Conservation (phyloP, 1,140 invertebrate genomes). For the Drosophila malerkotliana region DNA sequence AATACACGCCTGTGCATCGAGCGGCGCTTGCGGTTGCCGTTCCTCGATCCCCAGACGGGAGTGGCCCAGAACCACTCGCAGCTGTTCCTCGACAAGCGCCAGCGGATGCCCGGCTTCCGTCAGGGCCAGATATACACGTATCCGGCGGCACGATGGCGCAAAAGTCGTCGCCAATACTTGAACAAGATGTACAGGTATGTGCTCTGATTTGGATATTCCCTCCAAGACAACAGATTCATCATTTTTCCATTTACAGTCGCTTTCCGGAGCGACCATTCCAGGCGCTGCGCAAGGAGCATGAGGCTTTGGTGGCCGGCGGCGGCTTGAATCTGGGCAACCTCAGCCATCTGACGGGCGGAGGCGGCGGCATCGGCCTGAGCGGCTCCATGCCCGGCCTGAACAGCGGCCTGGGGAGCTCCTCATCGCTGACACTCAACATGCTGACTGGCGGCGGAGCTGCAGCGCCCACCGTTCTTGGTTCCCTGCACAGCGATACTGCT, state of each 20-base stretch:
- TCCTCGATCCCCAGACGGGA: conserved; percentile 97
- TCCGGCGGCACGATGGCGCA: conserved; percentile 86
- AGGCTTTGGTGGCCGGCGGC: conserved; percentile 64
- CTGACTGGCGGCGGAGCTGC: conserved; percentile 54
- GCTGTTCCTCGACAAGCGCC: conserved; percentile 93
- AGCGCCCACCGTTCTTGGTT: conserved; percentile 57
- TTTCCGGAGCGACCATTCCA: conserved; percentile 82
- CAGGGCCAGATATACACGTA: conserved; percentile 98
- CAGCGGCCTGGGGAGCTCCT: conserved; percentile 37
- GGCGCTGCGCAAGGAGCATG: conserved; percentile 79
- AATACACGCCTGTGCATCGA: conserved; percentile 96
- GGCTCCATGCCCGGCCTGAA: conserved; percentile 4
- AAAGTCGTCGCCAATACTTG: conserved; percentile 81
- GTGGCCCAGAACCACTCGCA: conserved; percentile 97
- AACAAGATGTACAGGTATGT: conserved; percentile 82
- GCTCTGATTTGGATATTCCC: neutral
- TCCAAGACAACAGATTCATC: neutral
- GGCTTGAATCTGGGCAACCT: conserved; percentile 7
- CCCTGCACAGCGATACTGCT: conserved; percentile 61
- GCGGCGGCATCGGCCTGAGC: conserved; percentile 16
- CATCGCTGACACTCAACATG: conserved; percentile 61
- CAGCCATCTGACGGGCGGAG: neutral
- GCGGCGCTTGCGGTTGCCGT: conserved; percentile 95
- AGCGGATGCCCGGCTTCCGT: conserved; percentile 94
- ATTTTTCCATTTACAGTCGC: conserved; percentile 32